Evolutionary conservation across 2,888 invertebrate species (phyloP), one percentile per base, ranked within the genome.

Genomic region (Apodemia zela): DNA sequence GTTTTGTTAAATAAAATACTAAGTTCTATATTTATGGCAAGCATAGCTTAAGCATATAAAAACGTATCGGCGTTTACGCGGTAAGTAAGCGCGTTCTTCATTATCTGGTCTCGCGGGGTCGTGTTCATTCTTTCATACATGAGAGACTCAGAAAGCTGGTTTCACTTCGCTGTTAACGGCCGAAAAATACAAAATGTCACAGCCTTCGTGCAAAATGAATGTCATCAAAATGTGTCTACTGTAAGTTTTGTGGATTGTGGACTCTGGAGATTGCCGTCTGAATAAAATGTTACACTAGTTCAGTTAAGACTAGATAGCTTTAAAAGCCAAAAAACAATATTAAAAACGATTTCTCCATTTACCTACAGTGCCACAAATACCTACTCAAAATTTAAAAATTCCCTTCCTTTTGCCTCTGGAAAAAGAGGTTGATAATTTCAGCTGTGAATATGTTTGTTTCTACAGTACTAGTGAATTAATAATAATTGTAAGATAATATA

Each of bases 401-500:
- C 17, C 17, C 17, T 17, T 45, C 17, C 17, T 17, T 45, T 17
- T 45, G 8, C 45, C 7, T n/a, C n/a, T 45, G 8, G 45, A 17
- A n/a, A 45, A 15, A 15, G 17, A 15, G 6, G 45, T n/a, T 45
- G 45, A n/a, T 17, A 15, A 5, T n/a, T 6, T 15, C 45, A 45
- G 45, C 45, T 45, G n/a, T 45, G 45, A 45, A 45, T 17, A 45
- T 29, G 54, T 54, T 54, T 54, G 15, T 54, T 51, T 51, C 61
- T 63, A 57, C 63, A 66, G 49, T 68, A 69, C 66, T 65, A 69
- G 65, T 60, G 63, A 68, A 71, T 69, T 69, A 67, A 61, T 65
- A 71, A 72, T 71, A 71, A 72, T 71, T 73, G 71, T 72, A 74
- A 72, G 68, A 74, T 75, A 45, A 45, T 45, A 74, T 75, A 76